These are phyloP conservation scores for Dolichomitus sp. DNA, from an alignment of 2,888 invertebrate genomes.

Conservation along the genomic window DNA sequence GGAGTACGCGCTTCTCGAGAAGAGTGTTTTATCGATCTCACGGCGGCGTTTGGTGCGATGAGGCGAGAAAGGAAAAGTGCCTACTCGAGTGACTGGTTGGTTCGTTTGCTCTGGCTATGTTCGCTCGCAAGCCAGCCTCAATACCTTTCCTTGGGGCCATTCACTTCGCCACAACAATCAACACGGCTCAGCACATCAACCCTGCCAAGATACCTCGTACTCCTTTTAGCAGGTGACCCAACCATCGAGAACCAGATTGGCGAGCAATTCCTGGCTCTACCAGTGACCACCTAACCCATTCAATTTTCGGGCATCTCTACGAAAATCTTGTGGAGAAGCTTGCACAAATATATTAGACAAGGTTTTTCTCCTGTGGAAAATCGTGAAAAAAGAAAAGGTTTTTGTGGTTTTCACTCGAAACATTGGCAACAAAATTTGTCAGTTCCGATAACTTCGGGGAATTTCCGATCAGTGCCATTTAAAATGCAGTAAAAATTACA, in stretches of 20 bases:
- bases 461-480: too few species aligned
- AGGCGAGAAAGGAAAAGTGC: conserved; percentile 82
- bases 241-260: not conserved
- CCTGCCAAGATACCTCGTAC: conserved; percentile 9
- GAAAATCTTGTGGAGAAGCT: too few species aligned
- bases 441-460: too few species aligned
- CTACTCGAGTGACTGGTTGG: conserved; percentile 71
- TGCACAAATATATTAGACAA: too few species aligned
- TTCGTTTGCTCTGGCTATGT: conserved; percentile 49
- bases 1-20: conserved; percentile 62
- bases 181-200: conserved; percentile 13
- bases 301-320: too few species aligned
- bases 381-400: too few species aligned
- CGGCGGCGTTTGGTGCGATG: conserved; percentile 74
- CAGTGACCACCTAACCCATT: too few species aligned
- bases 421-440: too few species aligned
- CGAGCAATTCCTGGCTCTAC: too few species aligned
- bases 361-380: too few species aligned
- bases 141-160: conserved; percentile 20
- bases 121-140: conserved; percentile 1
- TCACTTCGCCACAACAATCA: conserved; percentile 32
- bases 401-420: too few species aligned
- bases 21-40: conserved; percentile 71
- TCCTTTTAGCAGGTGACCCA: conserved; percentile 13
- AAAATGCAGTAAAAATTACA: too few species aligned